A percentile compares a stretch with the other conserved stretches of the same genome.
phyloP scores from a whole-genome alignment of 2,113 vertebrate species.

The Leptodactylus fuscus region DNA sequence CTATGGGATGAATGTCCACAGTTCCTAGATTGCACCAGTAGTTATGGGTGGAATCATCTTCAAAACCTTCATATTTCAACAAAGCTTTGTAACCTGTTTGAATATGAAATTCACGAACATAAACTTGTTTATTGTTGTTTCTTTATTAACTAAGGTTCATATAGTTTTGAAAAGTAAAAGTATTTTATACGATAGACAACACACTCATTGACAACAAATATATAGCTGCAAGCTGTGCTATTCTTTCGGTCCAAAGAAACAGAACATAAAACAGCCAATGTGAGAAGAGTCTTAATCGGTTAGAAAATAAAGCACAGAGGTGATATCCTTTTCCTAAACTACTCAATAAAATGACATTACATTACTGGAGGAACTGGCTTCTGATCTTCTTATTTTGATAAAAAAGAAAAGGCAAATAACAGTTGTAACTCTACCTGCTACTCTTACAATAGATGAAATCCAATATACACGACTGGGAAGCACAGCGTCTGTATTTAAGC shows the following conservation, averaged over 20 bases:
- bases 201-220: no score
- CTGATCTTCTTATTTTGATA: neutral
- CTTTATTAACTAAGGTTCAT: no score
- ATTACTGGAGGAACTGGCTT: neutral
- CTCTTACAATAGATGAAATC: conserved; percentile 88
- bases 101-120: neutral
- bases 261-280: no score
- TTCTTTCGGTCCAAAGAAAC: neutral
- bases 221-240: neutral
- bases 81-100: conserved; percentile 88
- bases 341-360: neutral
- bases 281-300: no score
- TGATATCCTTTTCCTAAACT: neutral
- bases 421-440: no score
- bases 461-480: conserved; percentile 94
- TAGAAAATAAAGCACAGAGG: no score
- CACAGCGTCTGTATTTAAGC: conserved; percentile 87
- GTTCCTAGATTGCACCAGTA: conserved; percentile 94
- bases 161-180: no score
- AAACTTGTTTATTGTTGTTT: no score
- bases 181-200: no score
- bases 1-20: conserved; percentile 91
- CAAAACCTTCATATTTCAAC: conserved; percentile 92
- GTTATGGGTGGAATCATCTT: conserved; percentile 82
- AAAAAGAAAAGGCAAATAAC: no score